Percentiles rank a stretch among this genome's conserved stretches.
phyloP scores from a whole-genome alignment of 1,140 invertebrate genomes.

The Drosophila nigromelanica region DNA sequence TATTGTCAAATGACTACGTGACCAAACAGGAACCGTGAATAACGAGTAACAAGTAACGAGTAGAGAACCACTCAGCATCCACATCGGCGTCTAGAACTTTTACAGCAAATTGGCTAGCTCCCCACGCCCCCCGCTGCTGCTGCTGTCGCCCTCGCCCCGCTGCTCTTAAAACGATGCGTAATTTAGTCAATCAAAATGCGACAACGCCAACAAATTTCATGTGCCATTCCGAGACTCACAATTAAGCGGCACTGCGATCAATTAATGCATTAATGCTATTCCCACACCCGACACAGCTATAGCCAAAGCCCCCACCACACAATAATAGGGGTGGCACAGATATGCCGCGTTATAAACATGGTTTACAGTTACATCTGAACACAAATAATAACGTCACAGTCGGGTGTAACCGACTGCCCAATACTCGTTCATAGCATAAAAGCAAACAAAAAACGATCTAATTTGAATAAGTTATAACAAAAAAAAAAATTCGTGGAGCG shows the following conservation, averaged over 20 bases:
- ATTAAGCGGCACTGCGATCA: slow-evolving; percentile 53
- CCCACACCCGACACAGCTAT: not conserved
- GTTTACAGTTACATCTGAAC: slow-evolving; percentile 8
- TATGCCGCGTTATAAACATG: slow-evolving; percentile 1
- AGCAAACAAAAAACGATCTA: no score
- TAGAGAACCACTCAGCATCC: slow-evolving; percentile 9
- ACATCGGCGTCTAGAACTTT: slow-evolving; percentile 1
- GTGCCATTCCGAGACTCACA: slow-evolving; percentile 27
- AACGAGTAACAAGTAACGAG: not conserved
- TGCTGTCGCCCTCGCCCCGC: not conserved
- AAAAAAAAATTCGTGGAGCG: no score
- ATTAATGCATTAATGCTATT: slow-evolving; percentile 57
- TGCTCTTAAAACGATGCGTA: slow-evolving; percentile 23
- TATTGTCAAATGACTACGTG: slow-evolving; percentile 57
- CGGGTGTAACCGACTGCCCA: not conserved
- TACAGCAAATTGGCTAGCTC: not conserved
- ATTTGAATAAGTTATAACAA: no score
- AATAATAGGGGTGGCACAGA: not conserved
- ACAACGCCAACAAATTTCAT: slow-evolving; percentile 40
- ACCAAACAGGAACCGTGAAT: slow-evolving; percentile 49
- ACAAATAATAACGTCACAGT: not conserved
- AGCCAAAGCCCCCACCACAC: not conserved
- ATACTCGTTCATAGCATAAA: no score
- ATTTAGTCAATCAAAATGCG: slow-evolving; percentile 46
- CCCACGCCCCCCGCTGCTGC: not conserved